Evolutionary conservation across 2,888 invertebrate genomes (phyloP).

Genomic region (Agrotis puta): DNA sequence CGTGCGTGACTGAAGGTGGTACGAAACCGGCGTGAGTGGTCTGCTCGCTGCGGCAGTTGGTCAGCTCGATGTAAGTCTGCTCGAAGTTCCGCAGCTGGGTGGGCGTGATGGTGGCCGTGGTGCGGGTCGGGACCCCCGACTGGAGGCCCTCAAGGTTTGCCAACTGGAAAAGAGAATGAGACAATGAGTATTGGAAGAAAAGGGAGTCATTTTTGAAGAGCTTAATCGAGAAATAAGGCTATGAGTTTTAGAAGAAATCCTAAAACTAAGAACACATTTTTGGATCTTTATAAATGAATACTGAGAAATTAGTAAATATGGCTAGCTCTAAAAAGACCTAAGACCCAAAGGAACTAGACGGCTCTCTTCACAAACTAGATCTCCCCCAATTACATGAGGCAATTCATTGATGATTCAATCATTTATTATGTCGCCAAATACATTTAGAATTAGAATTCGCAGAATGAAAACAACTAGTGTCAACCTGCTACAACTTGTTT

Average conservation of each 20-base stretch:
- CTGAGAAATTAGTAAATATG: not conserved
- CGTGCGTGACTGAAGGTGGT: constrained; percentile 93
- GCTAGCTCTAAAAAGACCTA: not conserved
- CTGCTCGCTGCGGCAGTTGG: constrained; percentile 94
- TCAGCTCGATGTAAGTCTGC: constrained; percentile 97
- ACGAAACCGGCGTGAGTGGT: constrained; percentile 98
- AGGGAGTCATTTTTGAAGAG: not conserved
- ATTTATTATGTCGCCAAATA: not conserved
- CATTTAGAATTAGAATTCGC: not conserved
- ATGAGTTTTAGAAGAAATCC: no score
- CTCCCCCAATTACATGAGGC: not conserved
- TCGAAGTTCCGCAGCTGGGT: constrained; percentile 98
- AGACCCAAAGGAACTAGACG: not conserved
- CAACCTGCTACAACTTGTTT: constrained; percentile 46
- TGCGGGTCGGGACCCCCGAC: constrained; percentile 97
- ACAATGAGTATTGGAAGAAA: constrained; percentile 37
- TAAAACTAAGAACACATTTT: not conserved
- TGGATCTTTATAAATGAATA: no score
- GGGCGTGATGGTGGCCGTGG: constrained; percentile 98
- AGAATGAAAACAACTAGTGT: not conserved
- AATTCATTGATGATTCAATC: constrained; percentile 2
- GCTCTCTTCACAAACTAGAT: not conserved
- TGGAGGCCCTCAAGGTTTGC: constrained; percentile 96
- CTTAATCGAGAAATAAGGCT: not conserved
- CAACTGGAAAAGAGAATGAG: constrained; percentile 92